A percentile compares a stretch with the other conserved stretches of the same genome.
Evolutionary conservation across 1,140 invertebrate species (phyloP).

Genomic region (Drosophila hydei): DNA sequence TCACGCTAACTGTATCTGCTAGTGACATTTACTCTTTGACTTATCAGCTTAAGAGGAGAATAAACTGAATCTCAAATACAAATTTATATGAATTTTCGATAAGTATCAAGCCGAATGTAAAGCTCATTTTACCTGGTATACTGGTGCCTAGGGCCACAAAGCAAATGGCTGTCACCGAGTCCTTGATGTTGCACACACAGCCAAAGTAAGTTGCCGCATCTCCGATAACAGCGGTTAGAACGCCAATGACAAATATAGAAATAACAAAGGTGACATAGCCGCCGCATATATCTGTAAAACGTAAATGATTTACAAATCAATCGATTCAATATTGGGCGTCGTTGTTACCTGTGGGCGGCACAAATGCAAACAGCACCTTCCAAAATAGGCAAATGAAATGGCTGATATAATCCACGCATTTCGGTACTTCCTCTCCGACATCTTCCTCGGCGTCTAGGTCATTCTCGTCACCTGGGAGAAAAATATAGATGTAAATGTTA

Average conservation of each 20-base stretch:
- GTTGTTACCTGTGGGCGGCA: slow-evolving; percentile 96
- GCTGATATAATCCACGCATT: slow-evolving; percentile 96
- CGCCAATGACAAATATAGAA: slow-evolving; percentile 96
- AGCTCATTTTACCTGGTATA: slow-evolving; percentile 91
- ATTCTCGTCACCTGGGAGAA: slow-evolving; percentile 55
- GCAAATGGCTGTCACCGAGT: slow-evolving; percentile 97
- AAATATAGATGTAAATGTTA: too few relatives aligned
- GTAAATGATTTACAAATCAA: neutral
- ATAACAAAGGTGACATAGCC: slow-evolving; percentile 97
- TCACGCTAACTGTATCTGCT: too few relatives aligned
- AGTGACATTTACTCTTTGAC: too few relatives aligned
- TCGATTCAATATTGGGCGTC: neutral
- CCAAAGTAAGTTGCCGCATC: slow-evolving; percentile 98
- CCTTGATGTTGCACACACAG: slow-evolving; percentile 97
- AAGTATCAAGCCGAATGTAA: too few relatives aligned
- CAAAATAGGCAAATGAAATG: slow-evolving; percentile 98
- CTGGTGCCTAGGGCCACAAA: slow-evolving; percentile 98
- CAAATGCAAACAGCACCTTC: slow-evolving; percentile 98
- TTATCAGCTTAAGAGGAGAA: too few relatives aligned
- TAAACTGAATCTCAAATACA: neutral
- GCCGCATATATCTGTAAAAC: slow-evolving; percentile 88
- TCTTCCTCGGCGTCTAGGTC: slow-evolving; percentile 80
- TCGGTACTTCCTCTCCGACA: slow-evolving; percentile 84
- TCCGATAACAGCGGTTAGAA: slow-evolving; percentile 97
- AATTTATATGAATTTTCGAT: too few relatives aligned